Conservation (phyloP, 1,140 invertebrate genomes). For the Asobara japonica region DNA sequence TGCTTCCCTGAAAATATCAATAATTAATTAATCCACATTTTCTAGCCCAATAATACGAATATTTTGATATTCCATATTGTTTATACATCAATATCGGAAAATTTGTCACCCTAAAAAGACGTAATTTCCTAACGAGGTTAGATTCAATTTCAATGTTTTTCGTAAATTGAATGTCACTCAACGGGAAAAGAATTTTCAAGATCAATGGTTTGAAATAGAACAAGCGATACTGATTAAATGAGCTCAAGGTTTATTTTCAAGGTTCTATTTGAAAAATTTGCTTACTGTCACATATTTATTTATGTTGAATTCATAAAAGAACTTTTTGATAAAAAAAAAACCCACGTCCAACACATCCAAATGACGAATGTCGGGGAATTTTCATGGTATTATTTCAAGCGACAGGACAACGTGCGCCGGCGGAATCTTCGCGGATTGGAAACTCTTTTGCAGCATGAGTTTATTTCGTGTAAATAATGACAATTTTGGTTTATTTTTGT, state of each 20-base stretch:
- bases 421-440: neutral
- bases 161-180: neutral
- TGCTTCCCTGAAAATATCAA: constrained; percentile 32
- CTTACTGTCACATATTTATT: constrained; percentile 16
- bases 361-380: neutral
- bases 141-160: neutral
- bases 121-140: neutral
- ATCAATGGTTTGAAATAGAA: no score
- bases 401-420: neutral
- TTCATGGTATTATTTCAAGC: neutral
- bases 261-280: neutral
- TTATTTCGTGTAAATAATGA: no score
- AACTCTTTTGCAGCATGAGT: neutral
- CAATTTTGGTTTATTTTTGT: no score
- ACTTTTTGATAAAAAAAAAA: neutral
- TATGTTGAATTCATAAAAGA: constrained; percentile 18
- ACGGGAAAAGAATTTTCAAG: neutral
- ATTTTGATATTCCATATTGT: neutral
- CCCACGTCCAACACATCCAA: neutral
- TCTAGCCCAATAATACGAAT: neutral
- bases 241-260: neutral
- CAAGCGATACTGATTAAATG: neutral
- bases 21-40: neutral
- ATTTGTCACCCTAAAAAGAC: neutral
- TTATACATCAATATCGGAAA: neutral